These are phyloP conservation scores for Macropodus opercularis DNA, from an alignment of 2,797 vertebrate species.

Conservation along the genomic window DNA sequence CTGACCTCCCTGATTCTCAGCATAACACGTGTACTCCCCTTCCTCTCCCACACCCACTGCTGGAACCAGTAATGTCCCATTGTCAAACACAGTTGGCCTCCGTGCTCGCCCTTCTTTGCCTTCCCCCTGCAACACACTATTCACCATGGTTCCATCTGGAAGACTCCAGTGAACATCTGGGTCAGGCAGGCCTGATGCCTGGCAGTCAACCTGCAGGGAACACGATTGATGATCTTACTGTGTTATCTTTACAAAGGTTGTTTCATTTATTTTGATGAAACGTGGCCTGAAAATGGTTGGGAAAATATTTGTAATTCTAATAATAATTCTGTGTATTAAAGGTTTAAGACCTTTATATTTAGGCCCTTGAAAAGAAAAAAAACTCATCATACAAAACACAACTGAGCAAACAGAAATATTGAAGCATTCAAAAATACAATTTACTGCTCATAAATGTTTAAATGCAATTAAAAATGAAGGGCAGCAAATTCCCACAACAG, in stretches of 20 bases:
- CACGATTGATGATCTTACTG: slow-evolving; percentile 10
- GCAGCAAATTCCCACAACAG: slow-evolving; percentile 15
- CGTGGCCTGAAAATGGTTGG: background rate
- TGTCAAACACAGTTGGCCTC: slow-evolving; percentile 89
- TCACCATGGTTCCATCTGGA: slow-evolving; percentile 91
- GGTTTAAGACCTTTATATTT: background rate
- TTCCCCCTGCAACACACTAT: slow-evolving; percentile 85
- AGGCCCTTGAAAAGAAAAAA: background rate
- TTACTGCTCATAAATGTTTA: slow-evolving; percentile 28
- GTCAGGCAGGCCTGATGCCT: slow-evolving; percentile 91
- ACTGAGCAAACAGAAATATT: background rate
- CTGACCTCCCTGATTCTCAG: slow-evolving; percentile 90
- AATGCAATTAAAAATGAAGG: slow-evolving; percentile 21
- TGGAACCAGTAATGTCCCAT: slow-evolving; percentile 91
- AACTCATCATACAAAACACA: background rate
- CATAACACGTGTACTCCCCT: slow-evolving; percentile 93
- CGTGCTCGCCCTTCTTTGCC: slow-evolving; percentile 78
- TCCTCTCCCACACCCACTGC: slow-evolving; percentile 87
- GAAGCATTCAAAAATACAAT: background rate
- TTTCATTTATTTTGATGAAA: slow-evolving; percentile 1
- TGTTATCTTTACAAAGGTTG: background rate
- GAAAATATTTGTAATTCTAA: background rate
- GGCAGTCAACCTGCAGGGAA: slow-evolving; percentile 86
- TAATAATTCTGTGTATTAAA: background rate
- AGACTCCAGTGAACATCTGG: slow-evolving; percentile 92